Conservation (phyloP, 2,888 invertebrate species). For the Lathronympha strigana region DNA sequence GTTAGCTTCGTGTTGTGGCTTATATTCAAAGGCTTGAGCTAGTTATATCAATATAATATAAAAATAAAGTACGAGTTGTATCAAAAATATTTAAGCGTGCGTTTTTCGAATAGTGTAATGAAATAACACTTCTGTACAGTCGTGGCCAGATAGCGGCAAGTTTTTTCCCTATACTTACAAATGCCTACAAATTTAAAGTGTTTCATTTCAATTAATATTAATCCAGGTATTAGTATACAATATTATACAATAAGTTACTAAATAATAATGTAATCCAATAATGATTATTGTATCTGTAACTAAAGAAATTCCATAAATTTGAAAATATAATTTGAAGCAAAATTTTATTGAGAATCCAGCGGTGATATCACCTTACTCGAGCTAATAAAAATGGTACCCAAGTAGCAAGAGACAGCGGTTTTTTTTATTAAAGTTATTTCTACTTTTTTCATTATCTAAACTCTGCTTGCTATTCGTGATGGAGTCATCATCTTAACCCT, state of each 20-base stretch:
- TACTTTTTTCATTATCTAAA: background rate
- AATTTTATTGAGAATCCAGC: conserved; percentile 62
- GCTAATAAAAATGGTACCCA: conserved; percentile 37
- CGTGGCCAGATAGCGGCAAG: too few species aligned
- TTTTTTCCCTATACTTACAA: too few species aligned
- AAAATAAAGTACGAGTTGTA: background rate
- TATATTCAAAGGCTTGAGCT: conserved; percentile 15
- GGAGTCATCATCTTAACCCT: too few species aligned
- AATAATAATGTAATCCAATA: background rate
- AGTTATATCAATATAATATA: background rate
- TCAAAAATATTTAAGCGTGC: too few species aligned
- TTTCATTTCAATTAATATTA: too few species aligned
- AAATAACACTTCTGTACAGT: too few species aligned
- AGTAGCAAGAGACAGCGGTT: conserved; percentile 24
- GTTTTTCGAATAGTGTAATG: too few species aligned
- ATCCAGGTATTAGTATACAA: too few species aligned
- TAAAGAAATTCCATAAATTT: conserved; percentile 41
- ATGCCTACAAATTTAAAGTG: too few species aligned
- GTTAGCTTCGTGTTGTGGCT: conserved; percentile 43
- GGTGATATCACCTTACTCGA: conserved; percentile 60
- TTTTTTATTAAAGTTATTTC: background rate
- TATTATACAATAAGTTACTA: background rate
- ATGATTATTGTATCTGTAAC: conserved; percentile 10
- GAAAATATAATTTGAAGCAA: conserved; percentile 51
- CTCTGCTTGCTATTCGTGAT: too few species aligned